Base-by-base conservation (phyloP, 1,140 invertebrate species). In the Andrena cerasifolii region DNA sequence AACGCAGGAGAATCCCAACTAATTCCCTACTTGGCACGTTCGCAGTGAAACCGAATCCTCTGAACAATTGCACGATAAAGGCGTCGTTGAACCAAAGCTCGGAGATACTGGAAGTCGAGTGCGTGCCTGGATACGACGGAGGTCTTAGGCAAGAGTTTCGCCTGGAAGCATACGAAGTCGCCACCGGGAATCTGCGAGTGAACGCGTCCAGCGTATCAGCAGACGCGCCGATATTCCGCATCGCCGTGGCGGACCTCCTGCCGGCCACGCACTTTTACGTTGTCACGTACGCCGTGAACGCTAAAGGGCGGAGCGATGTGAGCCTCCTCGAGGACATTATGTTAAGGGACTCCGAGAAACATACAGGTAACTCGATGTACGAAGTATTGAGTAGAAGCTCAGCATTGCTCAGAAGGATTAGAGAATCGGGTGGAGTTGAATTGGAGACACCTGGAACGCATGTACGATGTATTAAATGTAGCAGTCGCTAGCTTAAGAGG, bases 301-400 rank as follows among this genome's bases (percentile, higher is more conserved):
- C 96, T 43, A 98, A 98, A 91, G 97, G 97, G 56, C 95, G 95
- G 73, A 97, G 97, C 78, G 96, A 97, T 85, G 94, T 95, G 24
- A 94, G 96, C 65, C 93, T 97, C 0, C 93, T 98, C 16, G 96
- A 98, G 88, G 97, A 97, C 86, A 96, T 97, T 84, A 96, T 96
- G 71, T 95, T 98, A 83, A 96, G 96, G 88, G 97, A 97, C 90
- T 96, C 97, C 5, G 97, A 97, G 85, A 97, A 96, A 89, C 94
- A 96, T 87, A 95, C 96, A 92, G 96, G 97, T 97, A 94, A 72
- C 43, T 36, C 6, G 51, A 8, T 43, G 1, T 7, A 8, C 43
- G 0, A 2, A 26, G 26, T 7, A n/a, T 1, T 1, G 18, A 31
- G 18, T 33, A 26, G 2, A 24, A 18, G n/a, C n/a, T n/a, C n/a